These are phyloP conservation scores for Turdus rufiventris DNA, from an alignment of 2,113 vertebrate species.

Conservation along the genomic window DNA sequence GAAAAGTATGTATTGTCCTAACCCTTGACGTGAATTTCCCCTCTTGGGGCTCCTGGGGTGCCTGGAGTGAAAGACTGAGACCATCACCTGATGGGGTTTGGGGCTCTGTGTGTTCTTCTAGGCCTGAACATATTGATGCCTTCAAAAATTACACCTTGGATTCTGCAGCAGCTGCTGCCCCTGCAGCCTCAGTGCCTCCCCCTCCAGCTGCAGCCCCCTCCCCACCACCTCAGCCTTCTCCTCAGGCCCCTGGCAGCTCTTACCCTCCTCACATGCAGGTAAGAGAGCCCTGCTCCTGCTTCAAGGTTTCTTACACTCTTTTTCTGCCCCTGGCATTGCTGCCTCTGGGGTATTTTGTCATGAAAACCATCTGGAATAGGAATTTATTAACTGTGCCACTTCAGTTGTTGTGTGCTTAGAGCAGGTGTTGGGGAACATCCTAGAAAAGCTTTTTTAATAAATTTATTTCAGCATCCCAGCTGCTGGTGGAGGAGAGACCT, in stretches of 20 bases:
- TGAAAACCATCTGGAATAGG: background rate
- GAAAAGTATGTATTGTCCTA: slow-evolving; percentile 79
- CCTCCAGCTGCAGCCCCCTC: slow-evolving; percentile 63
- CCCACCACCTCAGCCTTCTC: slow-evolving; percentile 63
- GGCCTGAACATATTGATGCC: slow-evolving; percentile 79
- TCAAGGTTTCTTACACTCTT: background rate
- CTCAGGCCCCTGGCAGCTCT: slow-evolving; percentile 89
- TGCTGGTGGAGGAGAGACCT: background rate
- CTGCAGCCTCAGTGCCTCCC: slow-evolving; percentile 69
- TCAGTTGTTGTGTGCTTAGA: background rate
- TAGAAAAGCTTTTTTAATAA: background rate
- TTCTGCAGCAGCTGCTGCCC: slow-evolving; percentile 60
- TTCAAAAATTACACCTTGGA: slow-evolving; percentile 92
- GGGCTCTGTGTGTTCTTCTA: slow-evolving; percentile 20
- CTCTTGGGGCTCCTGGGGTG: background rate
- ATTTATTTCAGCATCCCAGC: background rate
- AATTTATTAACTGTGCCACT: background rate
- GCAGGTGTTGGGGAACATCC: background rate
- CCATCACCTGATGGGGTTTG: background rate
- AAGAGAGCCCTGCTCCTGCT: background rate
- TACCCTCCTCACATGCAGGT: slow-evolving; percentile 95
- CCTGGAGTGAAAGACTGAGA: background rate
- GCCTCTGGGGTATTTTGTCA: background rate
- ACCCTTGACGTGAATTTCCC: background rate
- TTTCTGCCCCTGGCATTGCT: background rate